phyloP scores from a whole-genome alignment of 2,888 invertebrate genomes.

The Polyploca ridens region DNA sequence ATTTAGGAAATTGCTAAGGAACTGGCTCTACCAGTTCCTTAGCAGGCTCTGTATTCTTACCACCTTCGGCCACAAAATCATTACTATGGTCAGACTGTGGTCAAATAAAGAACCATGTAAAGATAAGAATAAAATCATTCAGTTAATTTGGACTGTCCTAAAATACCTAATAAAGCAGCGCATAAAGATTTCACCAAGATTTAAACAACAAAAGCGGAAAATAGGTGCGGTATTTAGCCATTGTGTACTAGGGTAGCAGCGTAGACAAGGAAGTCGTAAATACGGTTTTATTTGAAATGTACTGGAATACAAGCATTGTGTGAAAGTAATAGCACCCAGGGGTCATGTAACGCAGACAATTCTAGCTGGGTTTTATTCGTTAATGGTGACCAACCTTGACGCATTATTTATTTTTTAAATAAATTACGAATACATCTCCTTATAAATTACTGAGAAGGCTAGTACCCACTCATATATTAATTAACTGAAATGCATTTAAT shows the following conservation, averaged over 20 bases:
- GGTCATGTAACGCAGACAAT: constrained; percentile 56
- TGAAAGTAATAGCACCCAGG: constrained; percentile 63
- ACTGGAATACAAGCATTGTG: constrained; percentile 59
- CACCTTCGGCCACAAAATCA: too few relatives aligned
- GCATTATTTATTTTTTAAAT: not conserved
- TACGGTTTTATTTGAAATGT: constrained; percentile 71
- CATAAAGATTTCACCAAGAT: not conserved
- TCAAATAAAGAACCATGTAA: too few relatives aligned
- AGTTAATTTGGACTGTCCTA: not conserved
- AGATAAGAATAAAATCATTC: too few relatives aligned
- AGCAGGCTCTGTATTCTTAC: too few relatives aligned
- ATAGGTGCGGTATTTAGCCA: constrained; percentile 34
- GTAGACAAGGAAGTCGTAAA: constrained; percentile 63
- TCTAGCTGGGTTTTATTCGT: constrained; percentile 54
- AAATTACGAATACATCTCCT: too few relatives aligned
- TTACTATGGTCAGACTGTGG: too few relatives aligned
- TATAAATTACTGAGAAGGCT: too few relatives aligned
- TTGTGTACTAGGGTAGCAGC: constrained; percentile 43
- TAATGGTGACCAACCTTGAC: constrained; percentile 36
- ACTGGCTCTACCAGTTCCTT: too few relatives aligned
- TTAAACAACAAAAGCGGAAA: constrained; percentile 29
- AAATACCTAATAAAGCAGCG: not conserved
- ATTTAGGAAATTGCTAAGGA: too few relatives aligned
- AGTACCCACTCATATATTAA: too few relatives aligned
- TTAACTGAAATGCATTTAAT: too few relatives aligned